Base-by-base conservation (phyloP, 2,797 vertebrate genomes). In the Microtus californicus region DNA sequence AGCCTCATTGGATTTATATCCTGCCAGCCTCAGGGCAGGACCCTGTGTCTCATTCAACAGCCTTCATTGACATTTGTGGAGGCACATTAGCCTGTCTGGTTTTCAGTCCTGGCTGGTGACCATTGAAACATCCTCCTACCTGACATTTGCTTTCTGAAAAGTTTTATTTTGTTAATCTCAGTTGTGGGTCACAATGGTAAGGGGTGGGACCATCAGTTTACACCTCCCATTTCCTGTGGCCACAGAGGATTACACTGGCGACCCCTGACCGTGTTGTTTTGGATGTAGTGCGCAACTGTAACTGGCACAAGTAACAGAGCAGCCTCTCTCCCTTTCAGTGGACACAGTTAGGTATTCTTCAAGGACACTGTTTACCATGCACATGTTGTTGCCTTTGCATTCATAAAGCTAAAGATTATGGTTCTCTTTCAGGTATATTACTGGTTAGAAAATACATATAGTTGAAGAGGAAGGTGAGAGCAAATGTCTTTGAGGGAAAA, bases 261-360 rank as follows among this genome's bases (percentile, higher is more conserved):
- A 86, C 2, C 1, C 23, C 5, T 29, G 19, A 25, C n/a, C 4
- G 0, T 63, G 6, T 92, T 45, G 2, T 93, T 74, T 67, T 25
- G 48, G 29, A 40, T 43, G 1, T 6, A 23, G 31, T 34, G 1
- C 3, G 29, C 7, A 48, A 31, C 25, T 83, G n/a, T 77, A 14
- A 29, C 4, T 29, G 10, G 2, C 5, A 0, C 7, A 0, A 79
- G 5, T 59, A 11, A 48, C 67, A 48, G 14, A 63, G 51, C 1
- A 67, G 13, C 29, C 86, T 87, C 29, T 88, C 3, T 85, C 34
- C 29, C 48, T 56, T 19, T 43, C 59, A 0, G 12, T 54, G 29
- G 48, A 51, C 13, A 76, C 29, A 88, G 1, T 31, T 27, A 63
- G 43, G 0, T 10, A 34, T 45, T n/a, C 29, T 83, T 77, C 19